Percentiles rank a stretch among this genome's conserved stretches.
Evolutionary conservation across 2,113 vertebrate species (phyloP).

Genomic region (Halcyon malimbica): DNA sequence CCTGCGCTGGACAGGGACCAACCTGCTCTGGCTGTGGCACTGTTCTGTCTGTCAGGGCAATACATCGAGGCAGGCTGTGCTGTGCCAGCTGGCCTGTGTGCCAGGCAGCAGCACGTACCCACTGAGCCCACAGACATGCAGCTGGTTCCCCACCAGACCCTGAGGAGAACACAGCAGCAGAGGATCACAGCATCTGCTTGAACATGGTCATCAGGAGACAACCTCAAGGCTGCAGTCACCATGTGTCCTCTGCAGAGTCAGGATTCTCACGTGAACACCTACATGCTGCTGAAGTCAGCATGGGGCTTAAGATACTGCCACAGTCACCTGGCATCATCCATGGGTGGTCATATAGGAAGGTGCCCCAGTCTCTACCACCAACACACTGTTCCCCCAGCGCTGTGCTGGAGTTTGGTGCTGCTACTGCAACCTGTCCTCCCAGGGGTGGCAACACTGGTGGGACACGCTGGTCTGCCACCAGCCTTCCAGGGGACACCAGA

Average conservation of each 20-base stretch:
- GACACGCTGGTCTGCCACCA: not conserved
- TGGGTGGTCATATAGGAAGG: not conserved
- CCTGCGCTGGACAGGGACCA: rapidly evolving
- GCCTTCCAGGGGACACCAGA: not conserved
- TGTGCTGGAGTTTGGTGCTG: not conserved
- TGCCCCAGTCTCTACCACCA: not conserved
- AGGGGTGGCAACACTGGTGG: not conserved
- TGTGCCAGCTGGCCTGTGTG: rapidly evolving
- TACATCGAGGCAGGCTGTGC: rapidly evolving
- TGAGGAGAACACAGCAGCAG: not conserved
- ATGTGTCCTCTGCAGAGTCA: not conserved
- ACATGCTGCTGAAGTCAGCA: not conserved
- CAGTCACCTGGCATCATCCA: not conserved
- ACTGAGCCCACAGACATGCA: not conserved
- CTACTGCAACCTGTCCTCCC: not conserved
- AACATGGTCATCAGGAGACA: not conserved
- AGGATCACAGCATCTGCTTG: not conserved
- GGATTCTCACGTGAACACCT: not conserved
- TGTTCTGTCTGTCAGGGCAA: not conserved
- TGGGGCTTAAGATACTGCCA: not conserved
- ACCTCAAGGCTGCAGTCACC: not conserved
- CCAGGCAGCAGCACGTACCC: not conserved
- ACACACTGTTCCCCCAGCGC: not conserved
- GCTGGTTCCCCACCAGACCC: not conserved
- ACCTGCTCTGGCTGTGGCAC: not conserved